phyloP scores from a whole-genome alignment of 2,113 vertebrate genomes.

The Telmatochromis sp. region DNA sequence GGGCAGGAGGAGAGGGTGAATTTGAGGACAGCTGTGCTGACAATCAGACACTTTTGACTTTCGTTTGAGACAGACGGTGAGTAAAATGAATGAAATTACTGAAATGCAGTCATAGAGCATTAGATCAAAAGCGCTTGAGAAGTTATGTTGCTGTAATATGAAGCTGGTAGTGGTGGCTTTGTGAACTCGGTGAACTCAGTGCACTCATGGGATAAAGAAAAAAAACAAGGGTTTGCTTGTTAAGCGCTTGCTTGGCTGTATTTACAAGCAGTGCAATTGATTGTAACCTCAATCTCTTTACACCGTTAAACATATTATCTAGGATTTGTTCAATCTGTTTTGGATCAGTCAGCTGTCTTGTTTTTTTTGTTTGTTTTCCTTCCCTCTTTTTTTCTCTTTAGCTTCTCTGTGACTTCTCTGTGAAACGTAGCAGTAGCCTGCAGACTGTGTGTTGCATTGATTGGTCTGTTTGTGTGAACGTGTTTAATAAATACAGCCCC shows the following conservation, averaged over 20 bases:
- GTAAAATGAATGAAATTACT: constrained; percentile 18
- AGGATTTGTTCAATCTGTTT: not conserved
- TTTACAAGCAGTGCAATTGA: constrained; percentile 4
- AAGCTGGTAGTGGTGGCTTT: constrained; percentile 11
- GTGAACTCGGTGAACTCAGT: constrained; percentile 54
- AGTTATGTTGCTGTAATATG: constrained; percentile 22
- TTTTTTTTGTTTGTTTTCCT: not conserved
- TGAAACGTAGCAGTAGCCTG: not conserved
- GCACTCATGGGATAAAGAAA: constrained; percentile 1
- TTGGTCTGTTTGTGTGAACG: not conserved
- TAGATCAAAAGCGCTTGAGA: not conserved
- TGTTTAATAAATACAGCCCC: constrained; percentile 45
- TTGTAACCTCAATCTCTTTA: constrained; percentile 1
- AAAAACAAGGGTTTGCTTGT: constrained; percentile 7
- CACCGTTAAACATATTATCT: constrained; percentile 1
- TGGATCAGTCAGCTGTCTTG: constrained; percentile 1
- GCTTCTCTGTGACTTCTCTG: not conserved
- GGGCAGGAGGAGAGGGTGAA: constrained; percentile 52
- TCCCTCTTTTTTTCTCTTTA: not conserved
- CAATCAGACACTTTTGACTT: constrained; percentile 12
- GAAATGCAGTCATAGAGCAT: not conserved
- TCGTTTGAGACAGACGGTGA: constrained; percentile 27
- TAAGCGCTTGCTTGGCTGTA: not conserved
- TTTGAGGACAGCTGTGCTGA: constrained; percentile 51
- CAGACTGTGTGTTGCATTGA: constrained; percentile 30